Evolutionary conservation across 2,888 invertebrate genomes (phyloP).

Genomic region (Pheosia gnoma): DNA sequence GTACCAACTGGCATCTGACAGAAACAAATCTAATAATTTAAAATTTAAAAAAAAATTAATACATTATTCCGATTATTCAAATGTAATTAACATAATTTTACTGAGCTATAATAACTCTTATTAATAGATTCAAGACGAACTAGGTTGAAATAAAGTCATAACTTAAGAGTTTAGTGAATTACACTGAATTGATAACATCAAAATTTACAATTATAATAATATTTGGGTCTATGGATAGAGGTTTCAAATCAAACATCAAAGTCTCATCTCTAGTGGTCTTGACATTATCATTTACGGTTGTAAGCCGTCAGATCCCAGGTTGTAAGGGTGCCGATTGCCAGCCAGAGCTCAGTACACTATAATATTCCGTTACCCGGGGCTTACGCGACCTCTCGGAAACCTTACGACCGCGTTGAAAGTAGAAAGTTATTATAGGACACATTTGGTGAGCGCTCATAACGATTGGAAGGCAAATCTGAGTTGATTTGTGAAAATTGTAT

Average conservation of each 20-base stretch:
- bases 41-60: too few species aligned
- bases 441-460: neutral
- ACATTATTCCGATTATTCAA: too few species aligned
- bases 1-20: too few species aligned
- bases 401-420: slow-evolving; percentile 1
- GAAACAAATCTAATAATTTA: neutral
- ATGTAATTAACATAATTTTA: too few species aligned
- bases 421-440: slow-evolving; percentile 2
- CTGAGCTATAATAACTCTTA: too few species aligned
- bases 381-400: neutral
- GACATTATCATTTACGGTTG: neutral
- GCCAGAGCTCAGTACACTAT: neutral
- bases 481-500: neutral
- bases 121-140: too few species aligned
- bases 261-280: neutral
- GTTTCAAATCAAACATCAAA: slow-evolving; percentile 1
- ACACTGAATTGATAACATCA: neutral
- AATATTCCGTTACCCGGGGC: slow-evolving; percentile 6
- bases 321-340: neutral
- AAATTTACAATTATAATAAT: neutral
- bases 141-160: too few species aligned
- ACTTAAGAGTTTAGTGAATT: neutral
- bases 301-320: neutral
- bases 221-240: neutral
- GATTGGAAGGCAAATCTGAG: neutral